Evolutionary conservation across 2,797 vertebrate genomes (phyloP).

Genomic region (Acanthopagrus latus): DNA sequence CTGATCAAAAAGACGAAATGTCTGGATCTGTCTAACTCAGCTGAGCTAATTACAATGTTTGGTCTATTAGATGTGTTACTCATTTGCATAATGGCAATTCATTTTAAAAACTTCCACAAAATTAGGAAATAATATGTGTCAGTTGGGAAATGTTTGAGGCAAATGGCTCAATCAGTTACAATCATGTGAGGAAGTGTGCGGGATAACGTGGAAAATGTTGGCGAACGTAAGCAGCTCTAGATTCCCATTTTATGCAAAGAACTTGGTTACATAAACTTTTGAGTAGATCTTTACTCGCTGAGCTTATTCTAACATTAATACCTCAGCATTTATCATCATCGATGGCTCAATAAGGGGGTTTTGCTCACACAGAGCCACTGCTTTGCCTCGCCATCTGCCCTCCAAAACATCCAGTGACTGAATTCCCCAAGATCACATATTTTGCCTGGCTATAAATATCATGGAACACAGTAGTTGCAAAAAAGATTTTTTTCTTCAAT

Average conservation of each 20-base stretch:
- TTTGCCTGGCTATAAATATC: background rate
- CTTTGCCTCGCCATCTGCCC: slow-evolving; percentile 32
- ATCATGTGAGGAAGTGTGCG: background rate
- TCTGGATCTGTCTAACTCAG: slow-evolving; percentile 4
- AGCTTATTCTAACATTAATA: slow-evolving; percentile 4
- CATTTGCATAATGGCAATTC: background rate
- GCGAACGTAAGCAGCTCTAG: background rate
- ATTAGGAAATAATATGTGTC: background rate
- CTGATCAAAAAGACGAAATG: background rate
- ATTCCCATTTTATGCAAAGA: background rate
- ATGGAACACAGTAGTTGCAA: background rate
- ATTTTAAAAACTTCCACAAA: background rate
- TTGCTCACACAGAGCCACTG: slow-evolving; percentile 6
- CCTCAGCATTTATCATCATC: slow-evolving; percentile 23
- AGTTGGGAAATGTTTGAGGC: background rate
- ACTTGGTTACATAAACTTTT: slow-evolving; percentile 7
- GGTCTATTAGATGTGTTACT: background rate
- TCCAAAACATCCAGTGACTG: slow-evolving; percentile 23
- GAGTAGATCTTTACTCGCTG: slow-evolving; percentile 5
- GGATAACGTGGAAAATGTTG: background rate
- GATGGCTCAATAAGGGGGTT: slow-evolving; percentile 13
- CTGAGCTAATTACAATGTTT: slow-evolving; percentile 10
- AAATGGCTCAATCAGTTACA: slow-evolving; percentile 16
- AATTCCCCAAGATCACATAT: slow-evolving; percentile 19
- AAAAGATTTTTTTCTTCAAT: background rate